Evolutionary conservation across 2,888 invertebrate genomes (phyloP).

Genomic region (Caradrina clavipalpis): DNA sequence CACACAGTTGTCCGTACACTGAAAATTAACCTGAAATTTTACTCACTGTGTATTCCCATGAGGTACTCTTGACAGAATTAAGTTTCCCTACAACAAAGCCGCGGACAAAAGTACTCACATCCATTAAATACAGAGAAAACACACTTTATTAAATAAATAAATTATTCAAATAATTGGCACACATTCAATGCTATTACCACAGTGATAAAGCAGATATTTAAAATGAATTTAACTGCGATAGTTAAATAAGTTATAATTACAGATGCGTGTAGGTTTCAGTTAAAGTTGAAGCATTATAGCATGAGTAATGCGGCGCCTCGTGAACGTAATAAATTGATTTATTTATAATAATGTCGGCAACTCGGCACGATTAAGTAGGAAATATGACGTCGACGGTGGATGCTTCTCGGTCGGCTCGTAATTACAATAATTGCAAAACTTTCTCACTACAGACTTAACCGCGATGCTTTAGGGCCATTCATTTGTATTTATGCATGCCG

Average conservation of each 20-base stretch:
- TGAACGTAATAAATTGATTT: constrained; percentile 83
- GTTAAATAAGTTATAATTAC: constrained; percentile 61
- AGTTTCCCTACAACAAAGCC: constrained; percentile 43
- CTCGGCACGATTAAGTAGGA: constrained; percentile 86
- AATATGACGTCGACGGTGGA: constrained; percentile 85
- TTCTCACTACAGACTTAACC: constrained; percentile 82
- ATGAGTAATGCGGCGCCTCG: constrained; percentile 75
- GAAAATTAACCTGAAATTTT: constrained; percentile 45
- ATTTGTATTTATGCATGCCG: constrained; percentile 83
- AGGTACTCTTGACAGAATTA: constrained; percentile 46
- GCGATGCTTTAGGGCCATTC: constrained; percentile 81
- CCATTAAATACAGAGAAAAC: constrained; percentile 17
- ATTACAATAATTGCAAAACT: constrained; percentile 90
- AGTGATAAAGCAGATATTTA: constrained; percentile 44
- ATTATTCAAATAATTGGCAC: constrained; percentile 32
- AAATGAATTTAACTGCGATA: constrained; percentile 46
- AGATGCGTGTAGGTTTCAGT: constrained; percentile 60
- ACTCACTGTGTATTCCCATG: constrained; percentile 41
- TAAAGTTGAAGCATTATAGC: constrained; percentile 71
- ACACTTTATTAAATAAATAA: constrained; percentile 9
- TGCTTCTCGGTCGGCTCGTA: constrained; percentile 85
- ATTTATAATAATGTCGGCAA: constrained; percentile 84
- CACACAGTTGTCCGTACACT: constrained; percentile 16
- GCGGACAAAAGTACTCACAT: background rate
- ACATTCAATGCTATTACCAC: constrained; percentile 25